These are phyloP conservation scores for Callopanchax toddi DNA, from an alignment of 2,113 vertebrate genomes.

Conservation along the genomic window DNA sequence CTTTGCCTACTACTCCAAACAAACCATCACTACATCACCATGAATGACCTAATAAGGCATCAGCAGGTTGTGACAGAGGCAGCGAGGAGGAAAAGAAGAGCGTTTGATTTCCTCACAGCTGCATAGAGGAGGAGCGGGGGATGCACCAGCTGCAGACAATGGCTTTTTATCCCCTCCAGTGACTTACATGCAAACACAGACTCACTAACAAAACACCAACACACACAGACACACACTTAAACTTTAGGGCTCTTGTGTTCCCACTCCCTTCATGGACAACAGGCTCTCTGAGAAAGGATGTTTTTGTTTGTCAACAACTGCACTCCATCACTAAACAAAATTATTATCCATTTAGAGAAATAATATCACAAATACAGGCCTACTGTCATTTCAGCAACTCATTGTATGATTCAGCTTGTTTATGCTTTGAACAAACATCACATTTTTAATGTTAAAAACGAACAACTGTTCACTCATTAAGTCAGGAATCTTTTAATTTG, in stretches of 20 bases:
- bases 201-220: conserved; percentile 36
- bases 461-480: too few species aligned
- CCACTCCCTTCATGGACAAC: conserved; percentile 66
- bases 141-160: conserved; percentile 87
- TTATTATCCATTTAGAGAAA: neutral
- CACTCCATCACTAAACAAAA: conserved; percentile 50
- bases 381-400: neutral
- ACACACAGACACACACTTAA: conserved; percentile 41
- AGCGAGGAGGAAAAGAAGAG: conserved; percentile 70
- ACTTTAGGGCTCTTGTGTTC: conserved; percentile 68
- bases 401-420: neutral
- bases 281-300: conserved; percentile 56
- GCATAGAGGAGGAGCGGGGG: conserved; percentile 79
- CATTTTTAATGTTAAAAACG: too few species aligned
- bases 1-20: conserved; percentile 35
- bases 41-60: conserved; percentile 73
- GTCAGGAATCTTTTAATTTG: too few species aligned
- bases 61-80: conserved; percentile 72
- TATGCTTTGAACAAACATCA: neutral
- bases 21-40: conserved; percentile 47
- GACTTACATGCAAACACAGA: conserved; percentile 78
- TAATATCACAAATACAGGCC: too few species aligned
- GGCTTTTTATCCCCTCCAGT: conserved; percentile 80
- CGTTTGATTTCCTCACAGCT: conserved; percentile 88
- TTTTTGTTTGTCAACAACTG: conserved; percentile 36